Evolutionary conservation across 1,140 invertebrate species (phyloP).

Genomic region (Yoshiicerus persimilis): DNA sequence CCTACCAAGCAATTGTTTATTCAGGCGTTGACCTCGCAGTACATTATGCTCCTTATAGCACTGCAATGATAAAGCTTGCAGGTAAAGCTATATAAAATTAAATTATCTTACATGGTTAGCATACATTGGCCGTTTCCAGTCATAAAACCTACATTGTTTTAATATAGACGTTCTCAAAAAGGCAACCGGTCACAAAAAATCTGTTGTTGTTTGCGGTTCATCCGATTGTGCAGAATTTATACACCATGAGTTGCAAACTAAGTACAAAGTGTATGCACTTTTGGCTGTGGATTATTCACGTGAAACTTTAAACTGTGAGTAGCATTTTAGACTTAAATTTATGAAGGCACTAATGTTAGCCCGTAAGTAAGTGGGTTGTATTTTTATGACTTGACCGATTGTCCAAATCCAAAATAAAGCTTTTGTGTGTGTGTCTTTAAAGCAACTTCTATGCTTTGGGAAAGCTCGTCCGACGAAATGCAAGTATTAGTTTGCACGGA

Average conservation of each 20-base stretch:
- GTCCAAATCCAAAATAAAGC: background rate
- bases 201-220: background rate
- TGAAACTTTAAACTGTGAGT: background rate
- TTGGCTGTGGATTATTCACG: background rate
- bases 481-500: slow-evolving; percentile 24
- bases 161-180: background rate
- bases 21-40: background rate
- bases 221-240: background rate
- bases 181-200: background rate
- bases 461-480: background rate
- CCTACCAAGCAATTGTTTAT: background rate
- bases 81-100: background rate
- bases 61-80: background rate
- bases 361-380: background rate
- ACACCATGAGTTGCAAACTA: background rate
- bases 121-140: background rate
- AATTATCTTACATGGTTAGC: too few relatives aligned
- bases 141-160: background rate
- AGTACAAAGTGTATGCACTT: background rate
- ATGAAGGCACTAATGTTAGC: background rate
- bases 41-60: background rate
- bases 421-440: background rate
- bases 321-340: background rate
- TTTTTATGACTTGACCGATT: background rate
- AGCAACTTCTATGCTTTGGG: background rate